phyloP scores from a whole-genome alignment of 2,888 invertebrate species.

The Odontocerum albicorne region DNA sequence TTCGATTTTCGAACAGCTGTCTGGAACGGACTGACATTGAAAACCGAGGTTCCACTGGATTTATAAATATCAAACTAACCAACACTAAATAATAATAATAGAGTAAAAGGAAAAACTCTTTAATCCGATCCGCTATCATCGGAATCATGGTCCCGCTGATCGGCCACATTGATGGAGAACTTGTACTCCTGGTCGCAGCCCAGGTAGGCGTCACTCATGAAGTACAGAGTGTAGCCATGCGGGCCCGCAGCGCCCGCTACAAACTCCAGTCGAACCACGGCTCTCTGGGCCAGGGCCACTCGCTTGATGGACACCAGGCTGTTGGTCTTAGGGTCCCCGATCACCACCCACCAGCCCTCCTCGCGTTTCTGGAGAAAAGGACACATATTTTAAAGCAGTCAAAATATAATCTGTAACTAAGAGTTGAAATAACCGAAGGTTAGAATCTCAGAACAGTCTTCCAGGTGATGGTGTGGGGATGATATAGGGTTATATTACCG shows the following conservation, averaged over 20 bases:
- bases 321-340: constrained; percentile 94
- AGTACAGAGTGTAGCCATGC: constrained; percentile 93
- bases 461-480: too few relatives aligned
- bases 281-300: constrained; percentile 90
- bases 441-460: too few relatives aligned
- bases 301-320: constrained; percentile 96
- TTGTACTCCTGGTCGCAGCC: constrained; percentile 99
- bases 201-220: constrained; percentile 98
- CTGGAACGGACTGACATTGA: too few relatives aligned
- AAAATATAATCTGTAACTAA: too few relatives aligned
- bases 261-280: constrained; percentile 86
- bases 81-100: neutral
- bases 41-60: too few relatives aligned
- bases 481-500: too few relatives aligned
- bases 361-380: constrained; percentile 72
- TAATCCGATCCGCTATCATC: constrained; percentile 60
- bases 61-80: too few relatives aligned
- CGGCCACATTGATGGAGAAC: constrained; percentile 82
- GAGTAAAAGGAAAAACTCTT: neutral
- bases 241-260: constrained; percentile 88
- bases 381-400: too few relatives aligned
- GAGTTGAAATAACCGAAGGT: too few relatives aligned
- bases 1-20: neutral
- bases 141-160: constrained; percentile 55
- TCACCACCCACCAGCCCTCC: constrained; percentile 98